Evolutionary conservation across 1,140 invertebrate genomes (phyloP), one percentile per base, ranked within the genome.

Genomic region (Dinothrombium tinctorium): DNA sequence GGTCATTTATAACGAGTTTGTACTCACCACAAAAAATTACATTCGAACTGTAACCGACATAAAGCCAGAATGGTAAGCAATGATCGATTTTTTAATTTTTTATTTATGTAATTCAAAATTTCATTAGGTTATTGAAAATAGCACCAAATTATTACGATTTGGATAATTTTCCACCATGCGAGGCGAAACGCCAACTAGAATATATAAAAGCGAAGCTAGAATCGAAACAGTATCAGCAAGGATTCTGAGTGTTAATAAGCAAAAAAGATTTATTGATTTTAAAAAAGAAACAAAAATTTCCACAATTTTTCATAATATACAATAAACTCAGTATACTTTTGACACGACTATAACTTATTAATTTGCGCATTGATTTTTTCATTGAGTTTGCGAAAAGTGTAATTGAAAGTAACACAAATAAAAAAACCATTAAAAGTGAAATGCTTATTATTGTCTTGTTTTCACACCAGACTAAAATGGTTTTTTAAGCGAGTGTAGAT

Each of bases 1-100:
- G 92, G 90, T 96, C 14, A 74, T 99, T 37, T 99, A 99, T 62
- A 96, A 99, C 62, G 94, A 99, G 63, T 98, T 99, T 61, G 94
- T 99, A 22, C 65, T 99, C 39, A 99, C 94, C 23, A 95, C 90
- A 11, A 98, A 98, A 61, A 98, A 99, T 61, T 98, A 98, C 57
- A 98, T 99, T 49, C 68, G 94, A 49, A 98, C 92, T 2, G 87
- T 95, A 2, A 96, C 89, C 2, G 92, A 98, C 58, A 83, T 98
- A 38, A 96, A 96, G 69, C 87, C 69, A 14, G 68, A 71, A 51
- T 70, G 69, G 90, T 90, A 62, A 68, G 72, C 71, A 37, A 2
- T 21, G 33, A 23, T 45, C 19, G 21, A 21, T 17, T 41, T 24
- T 41, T 47, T 41, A 26, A 35, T 47, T 17, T 37, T 39, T 33